Evolutionary conservation across 2,113 vertebrate genomes (phyloP).

Genomic region (Heptranchias perlo): DNA sequence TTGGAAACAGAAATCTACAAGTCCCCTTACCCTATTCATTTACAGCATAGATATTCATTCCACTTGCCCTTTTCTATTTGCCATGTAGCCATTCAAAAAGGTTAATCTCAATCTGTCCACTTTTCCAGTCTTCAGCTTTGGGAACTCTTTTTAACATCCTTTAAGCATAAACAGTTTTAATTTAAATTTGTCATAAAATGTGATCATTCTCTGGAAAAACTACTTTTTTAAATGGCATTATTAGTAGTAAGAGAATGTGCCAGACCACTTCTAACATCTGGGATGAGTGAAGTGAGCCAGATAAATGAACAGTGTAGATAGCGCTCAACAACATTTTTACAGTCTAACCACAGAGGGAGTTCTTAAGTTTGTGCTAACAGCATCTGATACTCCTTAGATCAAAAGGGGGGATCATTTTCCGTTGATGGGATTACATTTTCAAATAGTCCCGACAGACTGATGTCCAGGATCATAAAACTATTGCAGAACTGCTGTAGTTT

Average conservation of each 20-base stretch:
- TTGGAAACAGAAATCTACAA: background rate
- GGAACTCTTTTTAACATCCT: background rate
- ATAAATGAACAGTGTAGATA: background rate
- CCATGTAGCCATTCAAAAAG: background rate
- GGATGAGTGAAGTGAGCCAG: background rate
- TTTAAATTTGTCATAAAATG: background rate
- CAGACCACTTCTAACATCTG: background rate
- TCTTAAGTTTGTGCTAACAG: background rate
- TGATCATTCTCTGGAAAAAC: background rate
- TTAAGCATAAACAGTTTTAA: background rate
- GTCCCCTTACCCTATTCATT: background rate
- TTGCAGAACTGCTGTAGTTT: background rate
- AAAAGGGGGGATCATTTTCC: background rate
- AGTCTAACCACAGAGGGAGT: background rate
- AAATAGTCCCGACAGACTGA: background rate
- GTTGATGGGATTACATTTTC: background rate
- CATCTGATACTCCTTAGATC: constrained; percentile 9
- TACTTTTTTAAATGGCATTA: background rate
- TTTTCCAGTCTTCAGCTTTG: background rate
- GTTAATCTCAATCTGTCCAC: background rate
- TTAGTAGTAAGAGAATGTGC: background rate
- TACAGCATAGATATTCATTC: background rate
- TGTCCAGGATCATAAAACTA: background rate
- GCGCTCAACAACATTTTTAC: no score
- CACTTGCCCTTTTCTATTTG: background rate